A percentile compares a stretch with the other conserved stretches of the same genome.
Conservation (phyloP, 2,888 invertebrate genomes). For the Agriotes lineatus region DNA sequence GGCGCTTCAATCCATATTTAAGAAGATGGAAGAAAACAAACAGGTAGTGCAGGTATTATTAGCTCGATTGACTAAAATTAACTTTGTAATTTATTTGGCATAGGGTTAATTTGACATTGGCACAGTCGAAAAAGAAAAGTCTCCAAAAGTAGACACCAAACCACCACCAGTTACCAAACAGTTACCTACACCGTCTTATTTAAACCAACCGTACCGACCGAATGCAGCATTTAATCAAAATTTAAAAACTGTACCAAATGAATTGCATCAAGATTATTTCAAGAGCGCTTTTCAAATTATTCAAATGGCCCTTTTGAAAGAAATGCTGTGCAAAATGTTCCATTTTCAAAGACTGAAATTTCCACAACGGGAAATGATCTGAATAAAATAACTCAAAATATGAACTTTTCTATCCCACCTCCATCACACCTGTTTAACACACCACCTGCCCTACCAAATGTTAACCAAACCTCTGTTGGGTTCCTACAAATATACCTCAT, state of each 20-base stretch:
- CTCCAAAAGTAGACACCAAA: conserved; percentile 44
- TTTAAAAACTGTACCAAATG: conserved; percentile 19
- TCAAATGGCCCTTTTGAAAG: conserved; percentile 38
- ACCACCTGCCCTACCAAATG: conserved; percentile 27
- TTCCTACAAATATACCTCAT: conserved; percentile 22
- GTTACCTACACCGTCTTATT: conserved; percentile 37
- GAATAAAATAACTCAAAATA: conserved; percentile 40
- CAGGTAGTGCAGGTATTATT: conserved; percentile 70
- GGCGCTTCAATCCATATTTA: conserved; percentile 82
- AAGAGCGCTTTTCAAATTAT: conserved; percentile 34
- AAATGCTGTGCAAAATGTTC: conserved; percentile 36
- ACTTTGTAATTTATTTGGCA: neutral
- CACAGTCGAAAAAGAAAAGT: conserved; percentile 54
- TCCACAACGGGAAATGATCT: conserved; percentile 36
- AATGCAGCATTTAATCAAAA: conserved; percentile 44
- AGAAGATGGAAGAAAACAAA: conserved; percentile 79
- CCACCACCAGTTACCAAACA: conserved; percentile 26
- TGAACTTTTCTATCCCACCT: conserved; percentile 43
- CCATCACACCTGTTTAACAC: conserved; percentile 34
- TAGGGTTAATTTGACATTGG: conserved; percentile 64
- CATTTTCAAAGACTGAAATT: conserved; percentile 41
- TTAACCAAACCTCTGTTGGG: neutral
- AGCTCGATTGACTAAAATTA: no score
- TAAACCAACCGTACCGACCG: conserved; percentile 48
- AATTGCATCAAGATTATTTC: conserved; percentile 36